These are phyloP conservation scores for Contarinia nasturtii DNA, from an alignment of 1,140 invertebrate species.

Conservation along the genomic window DNA sequence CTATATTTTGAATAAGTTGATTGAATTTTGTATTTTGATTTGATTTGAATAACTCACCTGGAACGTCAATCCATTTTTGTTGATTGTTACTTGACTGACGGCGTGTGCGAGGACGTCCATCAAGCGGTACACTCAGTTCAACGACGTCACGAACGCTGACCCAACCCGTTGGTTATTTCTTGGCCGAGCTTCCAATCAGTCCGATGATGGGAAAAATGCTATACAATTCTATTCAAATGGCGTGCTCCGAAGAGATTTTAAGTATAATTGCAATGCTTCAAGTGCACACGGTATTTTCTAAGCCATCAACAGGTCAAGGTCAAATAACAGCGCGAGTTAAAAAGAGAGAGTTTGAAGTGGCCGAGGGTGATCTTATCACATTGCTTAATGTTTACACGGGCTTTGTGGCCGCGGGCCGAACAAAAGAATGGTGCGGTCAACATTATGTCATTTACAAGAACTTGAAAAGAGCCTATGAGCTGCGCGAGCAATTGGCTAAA, in stretches of 20 bases:
- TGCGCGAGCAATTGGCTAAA: slow-evolving; percentile 49
- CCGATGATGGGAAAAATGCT: slow-evolving; percentile 81
- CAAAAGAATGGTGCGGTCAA: slow-evolving; percentile 69
- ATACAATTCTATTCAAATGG: slow-evolving; percentile 52
- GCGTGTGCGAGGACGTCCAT: slow-evolving; percentile 25
- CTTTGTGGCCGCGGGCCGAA: slow-evolving; percentile 46
- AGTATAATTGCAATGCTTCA: slow-evolving; percentile 82
- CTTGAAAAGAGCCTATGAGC: slow-evolving; percentile 62
- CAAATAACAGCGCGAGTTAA: slow-evolving; percentile 43
- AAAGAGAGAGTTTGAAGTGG: slow-evolving; percentile 70
- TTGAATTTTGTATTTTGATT: no score
- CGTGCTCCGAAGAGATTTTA: slow-evolving; percentile 74
- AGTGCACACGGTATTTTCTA: slow-evolving; percentile 75
- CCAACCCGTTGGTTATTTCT: slow-evolving; percentile 54
- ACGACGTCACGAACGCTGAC: slow-evolving; percentile 48
- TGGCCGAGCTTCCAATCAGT: slow-evolving; percentile 84
- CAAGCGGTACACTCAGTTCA: slow-evolving; percentile 15
- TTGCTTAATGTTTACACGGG: slow-evolving; percentile 74
- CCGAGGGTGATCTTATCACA: slow-evolving; percentile 88
- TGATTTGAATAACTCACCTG: no score
- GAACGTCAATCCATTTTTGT: slow-evolving; percentile 15
- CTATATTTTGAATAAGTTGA: slow-evolving; percentile 30
- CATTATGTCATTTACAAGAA: slow-evolving; percentile 80
- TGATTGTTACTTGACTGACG: slow-evolving; percentile 16
- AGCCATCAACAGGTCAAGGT: slow-evolving; percentile 40